Conservation (phyloP, 2,888 invertebrate genomes). For the Orthonevra nobilis region DNA sequence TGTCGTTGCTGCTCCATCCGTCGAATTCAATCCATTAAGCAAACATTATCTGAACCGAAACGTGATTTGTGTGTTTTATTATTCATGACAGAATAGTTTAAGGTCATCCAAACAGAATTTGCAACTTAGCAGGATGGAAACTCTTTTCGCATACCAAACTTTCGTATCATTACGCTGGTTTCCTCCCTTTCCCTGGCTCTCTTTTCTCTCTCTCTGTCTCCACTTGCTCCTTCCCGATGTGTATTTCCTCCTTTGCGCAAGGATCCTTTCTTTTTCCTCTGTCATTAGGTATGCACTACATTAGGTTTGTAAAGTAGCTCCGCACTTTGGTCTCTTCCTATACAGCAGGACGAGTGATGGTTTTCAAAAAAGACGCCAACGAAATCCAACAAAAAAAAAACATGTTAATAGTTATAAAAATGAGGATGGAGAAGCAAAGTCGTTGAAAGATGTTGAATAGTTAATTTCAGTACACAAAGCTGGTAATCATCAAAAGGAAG, state of each 20-base stretch:
- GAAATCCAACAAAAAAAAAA: no score
- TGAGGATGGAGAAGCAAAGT: slow-evolving; percentile 12
- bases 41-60: slow-evolving; percentile 68
- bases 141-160: slow-evolving; percentile 66
- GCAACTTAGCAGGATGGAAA: slow-evolving; percentile 67
- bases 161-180: slow-evolving; percentile 63
- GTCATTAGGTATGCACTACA: slow-evolving; percentile 68
- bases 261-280: slow-evolving; percentile 30
- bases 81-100: slow-evolving; percentile 70
- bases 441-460: slow-evolving; percentile 61
- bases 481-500: slow-evolving; percentile 46
- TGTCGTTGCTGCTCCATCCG: slow-evolving; percentile 7
- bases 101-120: slow-evolving; percentile 69
- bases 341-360: slow-evolving; percentile 8
- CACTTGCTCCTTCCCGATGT: slow-evolving; percentile 3
- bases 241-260: slow-evolving; percentile 36
- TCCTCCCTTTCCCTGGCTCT: no score
- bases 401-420: no score
- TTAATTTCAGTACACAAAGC: slow-evolving; percentile 55
- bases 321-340: no score
- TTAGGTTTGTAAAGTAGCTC: slow-evolving; percentile 48
- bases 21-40: slow-evolving; percentile 69
- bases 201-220: no score
- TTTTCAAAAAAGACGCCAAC: slow-evolving; percentile 23
- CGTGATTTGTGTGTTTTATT: slow-evolving; percentile 69